Base-by-base conservation (phyloP, 2,113 vertebrate species). In the Oxyura jamaicensis region DNA sequence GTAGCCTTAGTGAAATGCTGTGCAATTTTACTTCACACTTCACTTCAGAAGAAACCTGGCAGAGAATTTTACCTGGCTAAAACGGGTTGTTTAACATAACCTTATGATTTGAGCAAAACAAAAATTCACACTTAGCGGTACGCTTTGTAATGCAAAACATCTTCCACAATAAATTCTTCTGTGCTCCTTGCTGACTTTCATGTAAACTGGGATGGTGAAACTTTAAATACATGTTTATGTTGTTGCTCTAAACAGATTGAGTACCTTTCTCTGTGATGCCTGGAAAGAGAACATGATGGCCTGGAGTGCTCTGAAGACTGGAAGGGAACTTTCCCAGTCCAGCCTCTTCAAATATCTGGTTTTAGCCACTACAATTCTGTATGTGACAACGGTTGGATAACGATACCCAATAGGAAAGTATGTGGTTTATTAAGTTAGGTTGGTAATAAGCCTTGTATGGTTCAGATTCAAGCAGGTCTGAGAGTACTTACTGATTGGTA, bases 1-100 rank as follows among this genome's bases (percentile, higher is more conserved):
- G 93, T 94, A 94, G 94, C 90, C 87, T 84, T 89, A 90, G 55
- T 86, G 71, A 93, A 94, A 86, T 73, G 87, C 81, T 63, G 35
- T 93, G 95, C 66, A 87, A 22, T 69, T 96, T 95, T 50, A 73
- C 88, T 87, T 91, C 73, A 93, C 83, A 73, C 88, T 87, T 91
- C 73, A 93, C 83, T 96, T 84, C 33, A 90, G 81, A 48, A 87
- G 50, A 91, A 96, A 81, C 66, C 13, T 58, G 87, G 79, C 17
- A 81, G 44, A 77, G 79, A 83, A 39, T 42, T 92, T 48, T 20
- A 77, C 62, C 63, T 77, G 90, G 23, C 62, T 90, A 59, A 87
- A 83, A 39, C 8, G 12, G 77, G 93, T 95, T 84, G 73, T 96
- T 87, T 66, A 91, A 90, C 56, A 26, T 83, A 35, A 56, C 65